Evolutionary conservation across 2,113 vertebrate species (phyloP).

Genomic region (Zosterops lateralis): DNA sequence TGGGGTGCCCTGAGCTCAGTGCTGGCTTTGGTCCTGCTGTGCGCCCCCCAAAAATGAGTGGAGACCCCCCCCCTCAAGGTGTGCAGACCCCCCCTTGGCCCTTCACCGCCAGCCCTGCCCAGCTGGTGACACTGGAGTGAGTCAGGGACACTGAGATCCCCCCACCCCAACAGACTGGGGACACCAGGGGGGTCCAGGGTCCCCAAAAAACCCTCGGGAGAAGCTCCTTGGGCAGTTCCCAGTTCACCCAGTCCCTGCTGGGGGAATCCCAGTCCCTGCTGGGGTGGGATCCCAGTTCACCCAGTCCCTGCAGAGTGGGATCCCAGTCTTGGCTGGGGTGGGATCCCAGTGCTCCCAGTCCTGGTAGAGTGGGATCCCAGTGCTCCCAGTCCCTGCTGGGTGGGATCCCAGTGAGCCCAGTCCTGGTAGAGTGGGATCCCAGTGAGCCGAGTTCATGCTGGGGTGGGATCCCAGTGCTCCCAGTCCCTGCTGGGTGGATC

Average conservation of each 20-base stretch:
- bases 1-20: background rate
- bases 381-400: too few relatives aligned
- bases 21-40: slow-evolving; percentile 8
- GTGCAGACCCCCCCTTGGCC: background rate
- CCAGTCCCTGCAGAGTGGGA: too few relatives aligned
- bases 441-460: too few relatives aligned
- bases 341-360: too few relatives aligned
- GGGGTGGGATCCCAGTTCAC: too few relatives aligned
- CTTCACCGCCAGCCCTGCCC: background rate
- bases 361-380: too few relatives aligned
- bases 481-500: too few relatives aligned
- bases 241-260: background rate
- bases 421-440: too few relatives aligned
- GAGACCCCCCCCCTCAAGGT: background rate
- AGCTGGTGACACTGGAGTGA: background rate
- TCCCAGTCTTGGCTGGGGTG: too few relatives aligned
- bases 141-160: background rate
- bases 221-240: background rate
- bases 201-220: background rate
- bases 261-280: too few relatives aligned
- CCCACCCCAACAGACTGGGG: background rate
- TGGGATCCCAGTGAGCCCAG: too few relatives aligned
- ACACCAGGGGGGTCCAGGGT: background rate
- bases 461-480: too few relatives aligned
- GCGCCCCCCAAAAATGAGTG: background rate